A percentile compares a stretch with the other conserved stretches of the same genome.
phyloP scores from a whole-genome alignment of 2,113 vertebrate genomes.

The Cololabis saira region DNA sequence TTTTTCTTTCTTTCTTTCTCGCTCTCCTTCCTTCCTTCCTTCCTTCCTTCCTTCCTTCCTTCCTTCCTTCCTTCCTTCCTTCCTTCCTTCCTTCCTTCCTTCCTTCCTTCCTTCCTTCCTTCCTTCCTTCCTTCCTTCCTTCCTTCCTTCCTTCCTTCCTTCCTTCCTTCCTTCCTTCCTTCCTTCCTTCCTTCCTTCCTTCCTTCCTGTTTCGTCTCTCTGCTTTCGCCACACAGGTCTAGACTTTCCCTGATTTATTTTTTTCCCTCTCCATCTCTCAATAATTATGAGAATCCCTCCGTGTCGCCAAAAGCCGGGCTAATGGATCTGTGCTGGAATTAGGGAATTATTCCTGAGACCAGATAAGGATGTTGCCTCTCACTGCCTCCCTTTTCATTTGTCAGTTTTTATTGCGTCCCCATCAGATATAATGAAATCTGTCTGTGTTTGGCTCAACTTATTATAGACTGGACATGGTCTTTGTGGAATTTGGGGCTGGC shows the following conservation, averaged over 20 bases:
- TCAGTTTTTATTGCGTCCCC: slow-evolving; percentile 27
- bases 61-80: no score
- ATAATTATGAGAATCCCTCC: slow-evolving; percentile 36
- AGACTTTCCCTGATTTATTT: slow-evolving; percentile 51
- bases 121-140: no score
- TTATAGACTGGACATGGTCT: slow-evolving; percentile 15
- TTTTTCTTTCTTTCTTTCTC: no score
- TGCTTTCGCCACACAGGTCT: slow-evolving; percentile 45
- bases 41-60: no score
- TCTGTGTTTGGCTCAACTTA: slow-evolving; percentile 26
- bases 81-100: no score
- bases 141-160: no score
- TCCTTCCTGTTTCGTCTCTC: slow-evolving; percentile 61
- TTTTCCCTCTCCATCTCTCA: slow-evolving; percentile 23
- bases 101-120: no score
- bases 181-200: slow-evolving; percentile 68
- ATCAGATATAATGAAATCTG: slow-evolving; percentile 34
- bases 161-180: no score
- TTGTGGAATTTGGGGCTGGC: slow-evolving; percentile 23
- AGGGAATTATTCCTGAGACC: slow-evolving; percentile 36
- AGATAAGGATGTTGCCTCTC: slow-evolving; percentile 37
- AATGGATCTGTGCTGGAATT: slow-evolving; percentile 46
- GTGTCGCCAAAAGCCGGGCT: slow-evolving; percentile 33
- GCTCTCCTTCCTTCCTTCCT: no score
- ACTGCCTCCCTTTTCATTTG: slow-evolving; percentile 37